A percentile compares a stretch with the other conserved stretches of the same genome.
These are phyloP conservation scores for Pelobates fuscus DNA, from an alignment of 2,113 vertebrate species.

Conservation along the genomic window DNA sequence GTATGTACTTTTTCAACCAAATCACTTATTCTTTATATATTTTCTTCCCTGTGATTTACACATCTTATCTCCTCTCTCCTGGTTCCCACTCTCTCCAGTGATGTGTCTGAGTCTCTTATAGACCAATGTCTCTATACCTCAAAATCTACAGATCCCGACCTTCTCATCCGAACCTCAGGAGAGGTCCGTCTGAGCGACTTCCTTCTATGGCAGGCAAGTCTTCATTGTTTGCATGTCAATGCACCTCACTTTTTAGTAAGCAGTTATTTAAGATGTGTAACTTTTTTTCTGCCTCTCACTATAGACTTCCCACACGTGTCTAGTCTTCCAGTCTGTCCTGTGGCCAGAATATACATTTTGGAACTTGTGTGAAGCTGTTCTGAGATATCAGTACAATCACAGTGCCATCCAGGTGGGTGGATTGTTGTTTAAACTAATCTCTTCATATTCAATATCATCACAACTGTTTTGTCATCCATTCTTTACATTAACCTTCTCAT, in stretches of 20 bases:
- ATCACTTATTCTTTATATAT: background rate
- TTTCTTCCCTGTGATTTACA: background rate
- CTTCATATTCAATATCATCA: no score
- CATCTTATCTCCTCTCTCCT: background rate
- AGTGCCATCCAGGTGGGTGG: conserved; percentile 83
- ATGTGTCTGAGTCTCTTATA: conserved; percentile 87
- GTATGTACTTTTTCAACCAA: conserved; percentile 66
- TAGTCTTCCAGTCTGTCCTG: conserved; percentile 92
- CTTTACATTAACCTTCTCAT: background rate
- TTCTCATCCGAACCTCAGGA: conserved; percentile 94
- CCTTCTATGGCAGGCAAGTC: conserved; percentile 92
- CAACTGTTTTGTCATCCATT: no score
- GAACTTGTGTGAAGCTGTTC: conserved; percentile 95
- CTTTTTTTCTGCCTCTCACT: background rate
- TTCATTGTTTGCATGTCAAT: background rate
- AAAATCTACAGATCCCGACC: conserved; percentile 90
- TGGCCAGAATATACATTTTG: conserved; percentile 98
- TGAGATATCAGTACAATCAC: conserved; percentile 90
- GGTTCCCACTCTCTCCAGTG: conserved; percentile 71
- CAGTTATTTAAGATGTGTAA: background rate
- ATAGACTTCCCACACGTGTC: conserved; percentile 92
- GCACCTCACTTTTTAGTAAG: background rate
- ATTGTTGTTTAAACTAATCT: no score
- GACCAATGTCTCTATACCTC: conserved; percentile 92
- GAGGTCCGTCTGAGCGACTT: conserved; percentile 97